phyloP scores from a whole-genome alignment of 1,140 invertebrate genomes.

The Zaprionus kolodkinae region DNA sequence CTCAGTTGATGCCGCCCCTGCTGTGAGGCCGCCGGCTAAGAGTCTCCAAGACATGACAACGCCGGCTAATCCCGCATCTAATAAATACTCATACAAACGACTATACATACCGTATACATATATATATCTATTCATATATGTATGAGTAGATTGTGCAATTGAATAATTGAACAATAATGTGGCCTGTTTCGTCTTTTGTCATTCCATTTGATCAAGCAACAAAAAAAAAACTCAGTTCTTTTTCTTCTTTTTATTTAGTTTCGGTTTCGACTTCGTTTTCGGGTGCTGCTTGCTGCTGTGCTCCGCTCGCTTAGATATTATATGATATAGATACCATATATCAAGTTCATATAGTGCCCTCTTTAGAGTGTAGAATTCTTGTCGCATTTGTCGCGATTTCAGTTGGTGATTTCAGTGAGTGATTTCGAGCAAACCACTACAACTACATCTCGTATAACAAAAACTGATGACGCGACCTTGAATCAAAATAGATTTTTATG shows the following conservation, averaged over 20 bases:
- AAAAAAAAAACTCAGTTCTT: background rate
- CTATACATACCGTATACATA: slow-evolving; percentile 27
- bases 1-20: background rate
- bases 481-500: slow-evolving; percentile 75
- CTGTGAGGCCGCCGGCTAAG: slow-evolving; percentile 8
- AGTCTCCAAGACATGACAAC: slow-evolving; percentile 27
- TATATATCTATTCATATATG: slow-evolving; percentile 15
- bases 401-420: slow-evolving; percentile 16
- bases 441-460: slow-evolving; percentile 4
- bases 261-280: background rate
- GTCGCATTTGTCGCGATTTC: slow-evolving; percentile 7
- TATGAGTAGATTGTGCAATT: slow-evolving; percentile 62
- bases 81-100: slow-evolving; percentile 65
- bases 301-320: too few relatives aligned
- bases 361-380: background rate
- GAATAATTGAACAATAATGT: slow-evolving; percentile 77
- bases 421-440: slow-evolving; percentile 22
- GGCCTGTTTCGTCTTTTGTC: slow-evolving; percentile 40
- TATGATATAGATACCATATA: background rate
- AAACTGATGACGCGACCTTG: slow-evolving; percentile 75
- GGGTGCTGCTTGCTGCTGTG: background rate
- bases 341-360: slow-evolving; percentile 20
- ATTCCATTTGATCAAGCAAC: slow-evolving; percentile 17
- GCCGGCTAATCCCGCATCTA: slow-evolving; percentile 66
- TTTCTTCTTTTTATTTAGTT: slow-evolving; percentile 5